phyloP scores from a whole-genome alignment of 2,888 invertebrate species.

The Hirtodrosophila histrioides region DNA sequence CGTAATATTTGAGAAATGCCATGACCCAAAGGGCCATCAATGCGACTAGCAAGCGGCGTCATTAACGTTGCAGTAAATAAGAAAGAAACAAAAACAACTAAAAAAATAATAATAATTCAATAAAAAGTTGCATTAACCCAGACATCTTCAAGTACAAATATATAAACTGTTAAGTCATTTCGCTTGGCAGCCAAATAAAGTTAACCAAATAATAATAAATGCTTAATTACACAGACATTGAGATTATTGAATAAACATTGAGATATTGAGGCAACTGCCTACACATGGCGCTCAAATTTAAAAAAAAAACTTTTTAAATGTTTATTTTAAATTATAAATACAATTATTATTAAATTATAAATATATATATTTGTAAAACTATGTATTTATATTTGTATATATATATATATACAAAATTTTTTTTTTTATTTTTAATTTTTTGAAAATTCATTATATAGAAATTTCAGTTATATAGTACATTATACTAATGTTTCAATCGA shows the following conservation, averaged over 20 bases:
- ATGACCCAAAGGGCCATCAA: conserved; percentile 56
- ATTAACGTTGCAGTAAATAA: conserved; percentile 19
- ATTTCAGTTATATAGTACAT: too few species aligned
- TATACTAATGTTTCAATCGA: too few species aligned
- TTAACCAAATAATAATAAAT: conserved; percentile 40
- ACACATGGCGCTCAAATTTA: too few species aligned
- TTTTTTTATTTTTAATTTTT: too few species aligned
- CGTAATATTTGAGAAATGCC: conserved; percentile 23
- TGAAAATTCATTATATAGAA: too few species aligned
- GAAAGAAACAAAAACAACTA: neutral
- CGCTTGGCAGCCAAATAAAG: conserved; percentile 14
- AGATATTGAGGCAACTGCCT: conserved; percentile 1
- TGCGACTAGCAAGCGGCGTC: conserved; percentile 13
- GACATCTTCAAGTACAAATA: conserved; percentile 18
- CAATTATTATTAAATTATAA: too few species aligned
- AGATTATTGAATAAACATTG: conserved; percentile 11
- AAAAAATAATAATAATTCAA: neutral
- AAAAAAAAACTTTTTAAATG: too few species aligned
- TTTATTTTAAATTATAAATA: too few species aligned
- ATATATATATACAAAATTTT: too few species aligned
- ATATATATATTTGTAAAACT: too few species aligned
- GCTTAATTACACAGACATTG: conserved; percentile 38
- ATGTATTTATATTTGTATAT: too few species aligned
- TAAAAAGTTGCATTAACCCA: conserved; percentile 26
- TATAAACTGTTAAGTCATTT: conserved; percentile 45